Base-by-base conservation (phyloP, 2,888 invertebrate species). In the Stenotaenia linearis region DNA sequence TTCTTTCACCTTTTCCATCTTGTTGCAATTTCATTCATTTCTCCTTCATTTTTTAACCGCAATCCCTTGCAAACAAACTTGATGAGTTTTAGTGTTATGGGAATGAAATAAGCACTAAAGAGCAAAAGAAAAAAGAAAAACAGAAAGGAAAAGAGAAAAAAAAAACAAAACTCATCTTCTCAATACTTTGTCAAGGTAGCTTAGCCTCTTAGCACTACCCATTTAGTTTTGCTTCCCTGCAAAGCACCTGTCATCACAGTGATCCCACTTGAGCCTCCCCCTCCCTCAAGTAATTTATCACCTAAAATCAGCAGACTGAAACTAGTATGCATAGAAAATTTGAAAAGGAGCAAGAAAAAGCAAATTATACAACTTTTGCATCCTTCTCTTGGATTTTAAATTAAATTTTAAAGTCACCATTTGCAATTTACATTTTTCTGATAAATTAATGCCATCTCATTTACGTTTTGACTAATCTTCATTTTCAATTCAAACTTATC, bases 221-320 rank as follows among this genome's bases (percentile, higher is more conserved):
- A 69, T 69, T 69, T 69, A 69, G 69, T 69, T 25, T 69, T 69
- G 69, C 69, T 69, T 69, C 69, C 15, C 69, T 69, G 69, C 69
- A 69, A 69, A 69, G 69, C 69, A 69, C 69, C 69, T 69, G 69
- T 69, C 69, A 69, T 69, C 69, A 69, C 28, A 69, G 69, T 69
- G 69, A 69, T 69, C 69, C 69, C 69, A 69, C 69, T 69, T 69
- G 69, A 69, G 25, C 28, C 28, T 18, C 69, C 28, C 45, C 69
- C 69, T 69, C 69, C 69, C 69, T 28, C 69, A 69, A 69, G 69
- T 69, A 69, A 69, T 69, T 69, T 69, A 69, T 69, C 69, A 69
- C 69, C 69, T 69, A 28, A 69, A 69, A 69, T 69, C 69, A 69
- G 12, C 69, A 69, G 69, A 69, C 69, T 69, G 69, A 25, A 69